Percentiles rank a stretch among this genome's conserved stretches.
phyloP scores from a whole-genome alignment of 2,888 invertebrate species.

The Dromius quadrimaculatus region DNA sequence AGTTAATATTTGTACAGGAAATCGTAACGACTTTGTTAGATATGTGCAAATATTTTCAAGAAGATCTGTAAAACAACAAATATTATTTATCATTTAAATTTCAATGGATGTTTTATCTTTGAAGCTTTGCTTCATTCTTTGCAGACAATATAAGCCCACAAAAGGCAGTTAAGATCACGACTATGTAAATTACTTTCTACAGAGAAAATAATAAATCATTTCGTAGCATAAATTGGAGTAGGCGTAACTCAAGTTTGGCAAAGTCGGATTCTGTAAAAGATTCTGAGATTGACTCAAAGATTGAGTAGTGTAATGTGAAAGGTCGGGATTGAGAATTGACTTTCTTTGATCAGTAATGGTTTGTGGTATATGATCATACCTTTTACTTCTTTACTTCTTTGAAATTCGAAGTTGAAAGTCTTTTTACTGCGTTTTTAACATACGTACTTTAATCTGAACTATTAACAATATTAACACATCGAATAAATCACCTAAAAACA shows the following conservation, averaged over 20 bases:
- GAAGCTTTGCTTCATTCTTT: no score
- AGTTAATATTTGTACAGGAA: conserved; percentile 19
- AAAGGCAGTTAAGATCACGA: conserved; percentile 22
- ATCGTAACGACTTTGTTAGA: neutral
- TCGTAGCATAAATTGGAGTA: neutral
- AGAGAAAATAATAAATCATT: conserved; percentile 28
- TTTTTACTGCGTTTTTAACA: no score
- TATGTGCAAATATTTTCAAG: neutral
- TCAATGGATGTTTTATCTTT: no score
- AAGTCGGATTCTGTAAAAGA: neutral
- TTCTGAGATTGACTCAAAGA: neutral
- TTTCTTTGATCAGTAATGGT: conserved; percentile 4
- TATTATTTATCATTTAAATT: no score
- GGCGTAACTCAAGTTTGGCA: conserved; percentile 31
- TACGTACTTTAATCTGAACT: no score
- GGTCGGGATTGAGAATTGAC: neutral
- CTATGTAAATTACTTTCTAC: conserved; percentile 34
- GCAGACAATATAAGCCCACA: conserved; percentile 10
- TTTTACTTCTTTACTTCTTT: conserved; percentile 16
- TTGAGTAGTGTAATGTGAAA: neutral
- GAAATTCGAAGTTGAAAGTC: no score
- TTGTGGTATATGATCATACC: neutral
- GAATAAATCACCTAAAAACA: no score
- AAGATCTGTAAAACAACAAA: no score
- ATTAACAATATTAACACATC: no score